Evolutionary conservation across 2,797 vertebrate species (phyloP), one percentile per base, ranked within the genome.

Genomic region (Anguilla obscura): DNA sequence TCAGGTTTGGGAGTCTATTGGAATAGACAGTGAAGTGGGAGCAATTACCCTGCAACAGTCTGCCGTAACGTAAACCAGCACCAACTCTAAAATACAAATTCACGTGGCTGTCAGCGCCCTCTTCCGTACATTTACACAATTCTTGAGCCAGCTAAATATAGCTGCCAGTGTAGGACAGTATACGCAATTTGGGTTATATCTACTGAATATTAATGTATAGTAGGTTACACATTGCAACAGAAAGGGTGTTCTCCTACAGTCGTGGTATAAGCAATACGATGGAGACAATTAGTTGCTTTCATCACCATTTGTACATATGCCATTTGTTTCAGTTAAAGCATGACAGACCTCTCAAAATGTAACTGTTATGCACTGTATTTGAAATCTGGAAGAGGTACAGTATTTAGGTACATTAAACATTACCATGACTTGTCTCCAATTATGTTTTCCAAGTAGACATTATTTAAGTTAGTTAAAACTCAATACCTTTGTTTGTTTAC

Each of bases 61-160:
- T 21, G 45, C 7, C 18, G 79, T 18, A 79, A 79, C 21, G 79
- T 10, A 82, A n/a, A 21, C 40, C 21, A 50, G 69, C 74, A 50
- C 36, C n/a, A 63, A 48, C 56, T 85, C 85, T 48, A 7, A 54
- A 0, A n/a, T 30, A 18, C n/a, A 30, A 36, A 87, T 92, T 90
- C 33, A 88, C 89, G 36, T 50, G 91, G 88, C 89, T 89, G 79
- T 88, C 10, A 91, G 93, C 94, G 92, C 93, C 94, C 93, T 93
- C 94, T 94, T 92, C 90, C 30, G 93, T 79, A 60, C 87, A 21
- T 60, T 84, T 85, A 6, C n/a, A 71, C 66, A 27, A 66, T 60
- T 14, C 76, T 45, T 58, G 58, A 33, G 40, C 21, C 56, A n/a
- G 56, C 56, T 82, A 60, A n/a, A 82, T 50, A 82, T 48, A 50